Percentiles rank a stretch among this genome's conserved stretches.
Conservation (phyloP, 2,888 invertebrate genomes). For the Parnassius orleans region DNA sequence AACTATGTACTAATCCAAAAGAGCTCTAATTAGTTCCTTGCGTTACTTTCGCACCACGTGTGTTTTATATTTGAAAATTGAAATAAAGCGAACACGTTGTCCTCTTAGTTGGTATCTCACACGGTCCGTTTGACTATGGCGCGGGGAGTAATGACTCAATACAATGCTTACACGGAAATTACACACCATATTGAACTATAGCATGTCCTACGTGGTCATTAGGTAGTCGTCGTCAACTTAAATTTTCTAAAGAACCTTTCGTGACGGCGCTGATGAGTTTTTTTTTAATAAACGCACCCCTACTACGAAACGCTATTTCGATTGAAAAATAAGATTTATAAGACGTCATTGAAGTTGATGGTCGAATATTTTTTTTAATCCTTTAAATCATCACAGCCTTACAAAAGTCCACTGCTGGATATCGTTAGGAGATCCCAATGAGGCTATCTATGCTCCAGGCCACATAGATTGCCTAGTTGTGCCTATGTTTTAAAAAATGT, state of each 20-base stretch:
- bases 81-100: slow-evolving; percentile 28
- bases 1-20: slow-evolving; percentile 20
- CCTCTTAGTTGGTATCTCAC: slow-evolving; percentile 36
- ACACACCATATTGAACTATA: slow-evolving; percentile 51
- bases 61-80: slow-evolving; percentile 15
- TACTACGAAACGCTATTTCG: slow-evolving; percentile 26
- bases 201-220: slow-evolving; percentile 56
- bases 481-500: too few relatives aligned
- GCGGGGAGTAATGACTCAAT: slow-evolving; percentile 66
- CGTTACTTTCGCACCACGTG: slow-evolving; percentile 16
- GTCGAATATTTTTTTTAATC: too few relatives aligned
- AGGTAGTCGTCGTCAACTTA: slow-evolving; percentile 56
- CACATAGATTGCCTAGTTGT: too few relatives aligned
- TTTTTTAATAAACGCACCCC: slow-evolving; percentile 31
- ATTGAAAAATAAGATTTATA: background rate
- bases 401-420: too few relatives aligned
- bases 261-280: slow-evolving; percentile 37
- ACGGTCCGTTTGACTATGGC: slow-evolving; percentile 46
- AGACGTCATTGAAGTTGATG: background rate
- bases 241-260: slow-evolving; percentile 43
- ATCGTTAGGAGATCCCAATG: too few relatives aligned
- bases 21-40: slow-evolving; percentile 22
- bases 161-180: slow-evolving; percentile 68
- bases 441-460: too few relatives aligned
- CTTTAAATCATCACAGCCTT: too few relatives aligned